phyloP scores from a whole-genome alignment of 2,888 invertebrate species.

The Drosophila melanocephala region DNA sequence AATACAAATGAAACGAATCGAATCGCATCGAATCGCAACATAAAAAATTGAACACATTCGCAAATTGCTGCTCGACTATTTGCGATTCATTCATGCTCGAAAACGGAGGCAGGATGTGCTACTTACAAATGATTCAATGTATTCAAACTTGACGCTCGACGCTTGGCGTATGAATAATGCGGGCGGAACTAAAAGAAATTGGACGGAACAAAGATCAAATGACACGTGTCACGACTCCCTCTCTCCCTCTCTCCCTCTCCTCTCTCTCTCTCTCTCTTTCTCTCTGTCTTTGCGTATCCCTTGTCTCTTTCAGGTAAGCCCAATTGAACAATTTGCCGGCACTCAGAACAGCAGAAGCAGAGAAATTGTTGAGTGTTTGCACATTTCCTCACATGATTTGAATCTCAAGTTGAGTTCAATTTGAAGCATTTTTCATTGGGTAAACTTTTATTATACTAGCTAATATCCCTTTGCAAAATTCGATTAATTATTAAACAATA shows the following conservation, averaged over 20 bases:
- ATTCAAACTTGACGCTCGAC: not conserved
- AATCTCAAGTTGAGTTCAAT: not conserved
- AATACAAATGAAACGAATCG: slow-evolving; percentile 37
- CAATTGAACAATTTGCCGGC: not conserved
- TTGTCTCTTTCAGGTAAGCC: not conserved
- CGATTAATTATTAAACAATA: not conserved
- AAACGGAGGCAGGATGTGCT: slow-evolving; percentile 30
- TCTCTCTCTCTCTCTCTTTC: too few species aligned
- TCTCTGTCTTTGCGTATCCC: not conserved
- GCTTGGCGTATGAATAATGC: slow-evolving; percentile 35
- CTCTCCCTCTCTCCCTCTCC: not conserved
- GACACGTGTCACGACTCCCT: not conserved
- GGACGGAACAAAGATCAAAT: slow-evolving; percentile 10
- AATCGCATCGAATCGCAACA: slow-evolving; percentile 2
- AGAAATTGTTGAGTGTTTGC: not conserved
- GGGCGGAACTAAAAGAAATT: not conserved
- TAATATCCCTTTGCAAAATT: not conserved
- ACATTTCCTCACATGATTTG: not conserved
- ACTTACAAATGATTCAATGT: slow-evolving; percentile 20
- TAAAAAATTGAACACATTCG: slow-evolving; percentile 2
- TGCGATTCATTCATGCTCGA: slow-evolving; percentile 15
- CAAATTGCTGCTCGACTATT: slow-evolving; percentile 20
- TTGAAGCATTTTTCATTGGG: not conserved
- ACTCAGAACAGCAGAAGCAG: not conserved
- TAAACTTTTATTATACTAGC: not conserved